Conservation (phyloP, 2,797 vertebrate genomes). For the Thaleichthys pacificus region DNA sequence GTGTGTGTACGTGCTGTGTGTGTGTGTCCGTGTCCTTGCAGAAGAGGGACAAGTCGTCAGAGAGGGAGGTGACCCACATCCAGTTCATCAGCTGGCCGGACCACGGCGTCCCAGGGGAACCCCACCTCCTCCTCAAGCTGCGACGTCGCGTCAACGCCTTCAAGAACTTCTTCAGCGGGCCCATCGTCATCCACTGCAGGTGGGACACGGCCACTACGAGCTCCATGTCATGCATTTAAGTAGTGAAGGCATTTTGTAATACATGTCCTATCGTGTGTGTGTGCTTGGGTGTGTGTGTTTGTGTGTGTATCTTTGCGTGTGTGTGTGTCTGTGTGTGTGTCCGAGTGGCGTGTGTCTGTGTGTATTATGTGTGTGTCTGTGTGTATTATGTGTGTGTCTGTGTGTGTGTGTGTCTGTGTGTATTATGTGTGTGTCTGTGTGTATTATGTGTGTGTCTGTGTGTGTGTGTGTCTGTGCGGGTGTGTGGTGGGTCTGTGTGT, state of each 20-base stretch:
- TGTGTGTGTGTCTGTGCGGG: neutral
- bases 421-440: neutral
- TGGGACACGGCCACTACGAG: slow-evolving; percentile 34
- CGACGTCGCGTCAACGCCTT: slow-evolving; percentile 90
- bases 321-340: neutral
- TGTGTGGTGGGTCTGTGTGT: neutral
- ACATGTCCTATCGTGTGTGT: neutral
- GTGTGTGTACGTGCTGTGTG: neutral
- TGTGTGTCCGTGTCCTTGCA: slow-evolving; percentile 43
- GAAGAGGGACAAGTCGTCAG: slow-evolving; percentile 82
- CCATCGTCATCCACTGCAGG: slow-evolving; percentile 96
- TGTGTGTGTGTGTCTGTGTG: neutral
- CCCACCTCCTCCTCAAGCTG: slow-evolving; percentile 90
- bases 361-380: neutral
- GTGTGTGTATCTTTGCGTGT: neutral
- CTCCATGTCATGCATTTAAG: neutral
- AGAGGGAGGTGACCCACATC: slow-evolving; percentile 92
- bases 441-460: neutral
- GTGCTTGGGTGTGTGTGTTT: neutral
- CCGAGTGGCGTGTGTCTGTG: neutral
- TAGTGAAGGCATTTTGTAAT: neutral
- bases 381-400: neutral
- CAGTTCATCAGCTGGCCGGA: slow-evolving; percentile 98
- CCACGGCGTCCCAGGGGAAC: slow-evolving; percentile 91
- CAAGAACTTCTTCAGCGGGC: slow-evolving; percentile 95